phyloP scores from a whole-genome alignment of 1,140 invertebrate species.

The Apocrypta bakeri region DNA sequence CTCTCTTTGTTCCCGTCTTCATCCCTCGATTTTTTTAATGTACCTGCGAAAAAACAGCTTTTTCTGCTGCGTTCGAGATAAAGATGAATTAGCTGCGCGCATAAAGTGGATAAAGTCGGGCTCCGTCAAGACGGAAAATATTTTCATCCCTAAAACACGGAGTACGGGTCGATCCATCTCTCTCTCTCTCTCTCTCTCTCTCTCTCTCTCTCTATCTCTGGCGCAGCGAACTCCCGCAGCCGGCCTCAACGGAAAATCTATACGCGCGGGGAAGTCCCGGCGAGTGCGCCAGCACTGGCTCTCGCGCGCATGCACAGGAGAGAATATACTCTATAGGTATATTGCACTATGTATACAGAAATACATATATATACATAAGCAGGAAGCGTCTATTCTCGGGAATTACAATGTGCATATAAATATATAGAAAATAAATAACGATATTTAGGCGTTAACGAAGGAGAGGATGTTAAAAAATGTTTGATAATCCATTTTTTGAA shows the following conservation, averaged over 20 bases:
- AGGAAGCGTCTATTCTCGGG: no score
- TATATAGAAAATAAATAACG: no score
- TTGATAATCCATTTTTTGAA: no score
- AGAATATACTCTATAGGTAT: not conserved
- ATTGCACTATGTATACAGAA: no score
- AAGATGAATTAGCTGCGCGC: not conserved
- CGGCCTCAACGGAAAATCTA: constrained; percentile 65
- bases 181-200: constrained; percentile 43
- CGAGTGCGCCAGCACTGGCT: constrained; percentile 10
- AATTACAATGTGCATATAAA: no score
- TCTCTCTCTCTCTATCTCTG: constrained; percentile 49
- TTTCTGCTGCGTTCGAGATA: no score
- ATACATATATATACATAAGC: not conserved
- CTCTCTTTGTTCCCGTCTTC: not conserved
- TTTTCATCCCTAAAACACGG: not conserved
- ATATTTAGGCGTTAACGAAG: no score
- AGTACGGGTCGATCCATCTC: not conserved
- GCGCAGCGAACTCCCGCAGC: constrained; percentile 55
- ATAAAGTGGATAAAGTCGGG: not conserved
- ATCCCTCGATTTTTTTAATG: no score
- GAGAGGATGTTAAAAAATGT: no score
- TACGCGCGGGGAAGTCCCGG: constrained; percentile 55
- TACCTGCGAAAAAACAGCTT: no score
- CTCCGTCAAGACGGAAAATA: not conserved
- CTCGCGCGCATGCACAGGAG: constrained; percentile 30